Conservation (phyloP, 2,888 invertebrate species). For the Abrostola tripartita region DNA sequence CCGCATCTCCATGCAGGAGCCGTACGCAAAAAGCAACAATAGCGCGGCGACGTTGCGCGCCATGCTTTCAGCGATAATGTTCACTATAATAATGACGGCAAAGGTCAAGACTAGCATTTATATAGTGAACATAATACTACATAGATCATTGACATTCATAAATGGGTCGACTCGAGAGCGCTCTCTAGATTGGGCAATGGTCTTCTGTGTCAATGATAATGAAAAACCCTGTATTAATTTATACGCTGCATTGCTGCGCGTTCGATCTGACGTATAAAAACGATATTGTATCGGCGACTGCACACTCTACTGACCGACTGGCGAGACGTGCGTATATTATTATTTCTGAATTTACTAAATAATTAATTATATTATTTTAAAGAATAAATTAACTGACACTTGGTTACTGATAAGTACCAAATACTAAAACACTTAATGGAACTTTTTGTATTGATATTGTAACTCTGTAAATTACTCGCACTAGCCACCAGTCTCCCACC, state of each 20-base stretch:
- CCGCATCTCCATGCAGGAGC: conserved; percentile 80
- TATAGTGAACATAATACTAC: conserved; percentile 81
- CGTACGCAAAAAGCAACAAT: conserved; percentile 65
- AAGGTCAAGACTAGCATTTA: conserved; percentile 81
- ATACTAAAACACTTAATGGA: too few species aligned
- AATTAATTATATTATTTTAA: conserved; percentile 9
- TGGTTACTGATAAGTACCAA: too few species aligned
- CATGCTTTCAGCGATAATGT: conserved; percentile 73
- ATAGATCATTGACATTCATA: conserved; percentile 83
- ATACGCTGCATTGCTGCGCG: conserved; percentile 80
- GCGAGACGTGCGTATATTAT: conserved; percentile 39
- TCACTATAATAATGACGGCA: conserved; percentile 75
- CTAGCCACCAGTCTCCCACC: neutral
- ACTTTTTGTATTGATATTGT: too few species aligned
- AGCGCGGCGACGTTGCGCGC: conserved; percentile 70
- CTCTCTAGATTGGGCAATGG: conserved; percentile 84
- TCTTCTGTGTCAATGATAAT: conserved; percentile 87
- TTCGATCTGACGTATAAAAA: conserved; percentile 61
- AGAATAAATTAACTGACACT: neutral
- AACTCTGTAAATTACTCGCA: neutral
- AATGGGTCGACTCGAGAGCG: conserved; percentile 78
- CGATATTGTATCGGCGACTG: conserved; percentile 38
- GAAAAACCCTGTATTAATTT: conserved; percentile 84
- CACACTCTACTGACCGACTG: conserved; percentile 22
- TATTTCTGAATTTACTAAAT: conserved; percentile 15